Evolutionary conservation across 2,888 invertebrate species (phyloP).

Genomic region (Platycnemis pennipes): DNA sequence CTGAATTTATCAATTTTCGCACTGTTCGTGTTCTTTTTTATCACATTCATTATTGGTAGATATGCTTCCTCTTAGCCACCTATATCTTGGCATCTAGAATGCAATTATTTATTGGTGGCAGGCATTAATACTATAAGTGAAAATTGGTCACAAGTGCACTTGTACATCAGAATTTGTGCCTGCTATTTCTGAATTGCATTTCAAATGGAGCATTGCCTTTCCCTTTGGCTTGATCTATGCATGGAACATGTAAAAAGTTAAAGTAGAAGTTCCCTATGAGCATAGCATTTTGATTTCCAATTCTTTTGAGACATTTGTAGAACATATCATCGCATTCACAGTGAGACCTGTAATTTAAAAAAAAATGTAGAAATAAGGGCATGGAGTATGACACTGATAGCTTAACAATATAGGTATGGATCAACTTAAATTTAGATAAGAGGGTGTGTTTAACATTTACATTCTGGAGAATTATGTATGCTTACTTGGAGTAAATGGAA

Average conservation of each 20-base stretch:
- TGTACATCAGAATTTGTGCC: background rate
- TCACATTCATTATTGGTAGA: background rate
- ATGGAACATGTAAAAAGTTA: constrained; percentile 89
- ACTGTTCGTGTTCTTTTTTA: background rate
- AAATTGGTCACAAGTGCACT: background rate
- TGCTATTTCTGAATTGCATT: constrained; percentile 42
- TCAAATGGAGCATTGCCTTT: background rate
- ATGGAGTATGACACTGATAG: background rate
- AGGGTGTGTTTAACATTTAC: background rate
- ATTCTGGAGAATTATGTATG: constrained; percentile 47
- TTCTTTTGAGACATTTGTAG: constrained; percentile 89
- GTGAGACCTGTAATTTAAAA: constrained; percentile 84
- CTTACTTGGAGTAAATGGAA: constrained; percentile 89
- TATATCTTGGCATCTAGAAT: background rate
- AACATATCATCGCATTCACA: constrained; percentile 93
- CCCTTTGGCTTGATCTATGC: constrained; percentile 82
- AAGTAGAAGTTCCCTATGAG: constrained; percentile 93
- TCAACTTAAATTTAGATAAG: background rate
- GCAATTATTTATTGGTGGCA: background rate
- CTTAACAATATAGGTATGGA: background rate
- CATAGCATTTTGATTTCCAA: constrained; percentile 86
- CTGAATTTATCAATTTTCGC: background rate
- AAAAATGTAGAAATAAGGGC: background rate
- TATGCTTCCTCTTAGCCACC: background rate
- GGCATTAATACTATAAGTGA: background rate